phyloP scores from a whole-genome alignment of 2,888 invertebrate genomes.

The Pilophorus perplexus region DNA sequence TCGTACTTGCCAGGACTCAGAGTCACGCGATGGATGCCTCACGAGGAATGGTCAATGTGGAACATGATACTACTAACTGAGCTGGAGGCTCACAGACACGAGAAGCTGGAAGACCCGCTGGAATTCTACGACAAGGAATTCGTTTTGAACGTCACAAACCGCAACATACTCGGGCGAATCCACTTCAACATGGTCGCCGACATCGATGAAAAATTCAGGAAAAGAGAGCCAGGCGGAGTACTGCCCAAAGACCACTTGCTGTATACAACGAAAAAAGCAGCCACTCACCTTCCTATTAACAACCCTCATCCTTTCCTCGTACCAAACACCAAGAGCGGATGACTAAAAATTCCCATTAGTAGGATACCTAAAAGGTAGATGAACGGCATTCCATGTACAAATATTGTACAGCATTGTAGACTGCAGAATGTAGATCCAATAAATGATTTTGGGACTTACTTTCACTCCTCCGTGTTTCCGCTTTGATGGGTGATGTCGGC shows the following conservation, averaged over 20 bases:
- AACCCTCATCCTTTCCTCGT: background rate
- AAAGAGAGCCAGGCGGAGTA: background rate
- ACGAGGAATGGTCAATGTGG: constrained; percentile 88
- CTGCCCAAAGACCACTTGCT: constrained; percentile 17
- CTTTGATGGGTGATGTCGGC: constrained; percentile 60
- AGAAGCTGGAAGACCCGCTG: constrained; percentile 52
- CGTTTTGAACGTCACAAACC: constrained; percentile 51
- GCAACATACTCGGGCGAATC: constrained; percentile 26
- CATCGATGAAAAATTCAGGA: constrained; percentile 21
- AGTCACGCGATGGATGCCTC: constrained; percentile 73
- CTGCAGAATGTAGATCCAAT: no score
- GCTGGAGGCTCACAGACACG: constrained; percentile 76
- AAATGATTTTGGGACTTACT: no score
- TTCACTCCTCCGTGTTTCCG: constrained; percentile 55
- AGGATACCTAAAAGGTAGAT: no score
- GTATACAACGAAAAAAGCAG: background rate
- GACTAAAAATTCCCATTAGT: no score
- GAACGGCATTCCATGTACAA: background rate
- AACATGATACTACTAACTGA: constrained; percentile 85
- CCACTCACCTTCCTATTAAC: background rate
- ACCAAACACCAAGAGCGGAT: no score
- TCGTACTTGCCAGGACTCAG: constrained; percentile 67
- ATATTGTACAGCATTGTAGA: background rate
- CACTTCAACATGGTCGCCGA: constrained; percentile 12
- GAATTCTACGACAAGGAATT: constrained; percentile 48